Conservation (phyloP, 2,113 vertebrate species). For the Lepus europaeus region DNA sequence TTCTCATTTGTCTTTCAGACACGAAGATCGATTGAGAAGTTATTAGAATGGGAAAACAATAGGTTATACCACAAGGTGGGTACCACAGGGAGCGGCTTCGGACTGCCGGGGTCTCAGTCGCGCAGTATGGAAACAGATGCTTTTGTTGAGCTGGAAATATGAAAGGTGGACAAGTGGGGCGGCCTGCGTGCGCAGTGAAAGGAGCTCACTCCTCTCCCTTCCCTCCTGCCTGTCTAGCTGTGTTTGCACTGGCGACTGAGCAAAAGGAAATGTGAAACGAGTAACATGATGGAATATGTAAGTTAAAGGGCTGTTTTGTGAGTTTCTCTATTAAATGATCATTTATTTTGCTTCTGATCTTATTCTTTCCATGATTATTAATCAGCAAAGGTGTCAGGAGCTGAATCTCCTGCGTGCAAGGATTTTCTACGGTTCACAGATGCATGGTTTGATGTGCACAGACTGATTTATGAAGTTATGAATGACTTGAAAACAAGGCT, state of each 20-base stretch:
- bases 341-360: slow-evolving; percentile 99
- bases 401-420: slow-evolving; percentile 97
- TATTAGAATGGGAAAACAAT: slow-evolving; percentile 98
- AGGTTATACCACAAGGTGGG: slow-evolving; percentile 99
- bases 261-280: slow-evolving; percentile 99
- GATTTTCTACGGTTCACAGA: slow-evolving; percentile 99
- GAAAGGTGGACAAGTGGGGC: slow-evolving; percentile 96
- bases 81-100: slow-evolving; percentile 91
- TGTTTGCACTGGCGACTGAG: slow-evolving; percentile 98
- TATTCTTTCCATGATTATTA: slow-evolving; percentile 98
- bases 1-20: slow-evolving; percentile 96
- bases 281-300: slow-evolving; percentile 99
- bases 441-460: slow-evolving; percentile 92
- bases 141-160: slow-evolving; percentile 99
- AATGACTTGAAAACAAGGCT: slow-evolving; percentile 97
- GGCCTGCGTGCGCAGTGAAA: slow-evolving; percentile 93
- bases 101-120: slow-evolving; percentile 94
- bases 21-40: slow-evolving; percentile 99
- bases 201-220: slow-evolving; percentile 96
- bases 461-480: slow-evolving; percentile 99
- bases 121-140: slow-evolving; percentile 99
- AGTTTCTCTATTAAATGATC: slow-evolving; percentile 99
- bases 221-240: slow-evolving; percentile 94
- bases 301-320: slow-evolving; percentile 99
- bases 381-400: slow-evolving; percentile 96